These are phyloP conservation scores for Colostygia pectinataria DNA, from an alignment of 2,888 invertebrate genomes.

Conservation along the genomic window DNA sequence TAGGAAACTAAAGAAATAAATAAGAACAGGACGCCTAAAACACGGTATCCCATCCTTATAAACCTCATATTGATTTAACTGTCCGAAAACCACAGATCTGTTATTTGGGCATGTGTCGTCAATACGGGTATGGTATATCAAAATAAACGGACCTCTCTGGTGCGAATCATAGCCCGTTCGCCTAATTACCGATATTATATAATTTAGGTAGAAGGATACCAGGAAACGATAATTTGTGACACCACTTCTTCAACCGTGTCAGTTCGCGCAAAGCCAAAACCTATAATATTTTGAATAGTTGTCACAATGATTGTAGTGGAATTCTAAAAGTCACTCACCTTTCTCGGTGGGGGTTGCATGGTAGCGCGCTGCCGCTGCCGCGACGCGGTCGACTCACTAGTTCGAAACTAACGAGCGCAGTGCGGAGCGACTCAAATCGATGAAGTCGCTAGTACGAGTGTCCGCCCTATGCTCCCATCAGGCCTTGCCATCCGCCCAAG, in stretches of 20 bases:
- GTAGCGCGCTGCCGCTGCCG: conserved; percentile 41
- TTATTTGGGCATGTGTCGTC: conserved; percentile 9
- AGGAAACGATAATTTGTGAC: conserved; percentile 6
- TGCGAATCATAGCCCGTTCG: conserved; percentile 4
- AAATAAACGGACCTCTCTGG: neutral
- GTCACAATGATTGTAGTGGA: conserved; percentile 2
- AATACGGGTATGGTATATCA: neutral
- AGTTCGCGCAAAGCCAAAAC: no score
- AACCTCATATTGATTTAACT: conserved; percentile 35
- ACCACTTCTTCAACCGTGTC: neutral
- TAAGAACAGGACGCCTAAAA: neutral
- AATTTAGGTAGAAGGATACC: conserved; percentile 21
- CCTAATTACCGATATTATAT: conserved; percentile 22
- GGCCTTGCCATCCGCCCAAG: conserved; percentile 29
- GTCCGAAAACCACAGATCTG: conserved; percentile 20
- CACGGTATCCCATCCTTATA: conserved; percentile 11
- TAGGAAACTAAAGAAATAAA: no score
- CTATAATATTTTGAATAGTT: no score
- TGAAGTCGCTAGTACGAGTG: conserved; percentile 54
- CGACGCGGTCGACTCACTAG: conserved; percentile 40
- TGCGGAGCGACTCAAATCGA: conserved; percentile 46
- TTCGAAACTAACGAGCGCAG: conserved; percentile 26
- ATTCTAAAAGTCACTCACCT: conserved; percentile 82
- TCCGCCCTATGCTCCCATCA: conserved; percentile 46
- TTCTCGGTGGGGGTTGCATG: conserved; percentile 94